Evolutionary conservation across 2,888 invertebrate genomes (phyloP), one percentile per base, ranked within the genome.

Genomic region (Ochlodes sylvanus): DNA sequence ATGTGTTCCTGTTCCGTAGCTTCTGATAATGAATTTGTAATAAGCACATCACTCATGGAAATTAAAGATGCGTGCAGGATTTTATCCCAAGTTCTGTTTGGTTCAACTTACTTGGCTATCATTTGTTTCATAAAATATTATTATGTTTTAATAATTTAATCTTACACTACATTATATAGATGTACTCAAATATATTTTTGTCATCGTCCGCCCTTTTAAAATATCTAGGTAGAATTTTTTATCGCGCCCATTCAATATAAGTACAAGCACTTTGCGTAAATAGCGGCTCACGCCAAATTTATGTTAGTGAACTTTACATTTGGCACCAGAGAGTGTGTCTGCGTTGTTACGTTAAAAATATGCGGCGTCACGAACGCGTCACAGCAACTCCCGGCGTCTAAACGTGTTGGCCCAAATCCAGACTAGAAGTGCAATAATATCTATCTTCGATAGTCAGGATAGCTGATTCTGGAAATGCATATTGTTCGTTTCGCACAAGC

Each of bases 301-400:
- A 90, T 89, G 91, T 90, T 87, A 88, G 88, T 90, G 91, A 92
- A 91, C 92, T 92, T 92, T 92, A 89, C 88, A 89, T 90, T 92
- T 92, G 92, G 92, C 92, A 92, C 88, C 83, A 81, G 60, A 85
- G 84, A 85, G 84, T 82, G 84, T 85, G 87, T 89, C 89, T 87
- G 89, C 82, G 62, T 56, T 84, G 89, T 89, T 92, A 92, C 91
- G 92, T 91, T 91, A 90, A 90, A 92, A 91, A 91, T 92, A 93
- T 89, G 87, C 89, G 87, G 87, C 92, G 92, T 92, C 92, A 93
- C 84, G 85, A 88, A 76, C 87, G 89, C 89, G 90, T 92, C 90
- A 89, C 87, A 85, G 81, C 77, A 79, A 79, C 78, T 71, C 68
- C 68, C 77, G 73, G 80, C 82, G 85, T 84, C 84, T 79, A 80